Evolutionary conservation across 2,113 vertebrate species (phyloP).

Genomic region (Orycteropus afer): DNA sequence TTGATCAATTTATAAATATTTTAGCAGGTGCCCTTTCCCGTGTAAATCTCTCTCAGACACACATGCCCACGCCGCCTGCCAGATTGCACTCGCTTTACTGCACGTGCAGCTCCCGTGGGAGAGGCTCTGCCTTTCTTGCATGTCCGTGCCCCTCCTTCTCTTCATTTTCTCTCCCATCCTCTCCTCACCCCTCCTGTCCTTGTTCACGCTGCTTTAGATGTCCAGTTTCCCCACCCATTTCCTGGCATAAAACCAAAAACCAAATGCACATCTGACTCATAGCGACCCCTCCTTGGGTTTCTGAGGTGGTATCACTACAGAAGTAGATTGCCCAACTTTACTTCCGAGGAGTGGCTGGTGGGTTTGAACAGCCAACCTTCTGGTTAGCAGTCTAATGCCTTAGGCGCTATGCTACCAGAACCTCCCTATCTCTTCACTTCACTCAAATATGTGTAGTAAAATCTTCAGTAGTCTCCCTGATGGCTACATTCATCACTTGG

Average conservation of each 20-base stretch:
- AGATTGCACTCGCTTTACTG: not conserved
- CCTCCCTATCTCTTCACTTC: not conserved
- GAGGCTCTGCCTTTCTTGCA: not conserved
- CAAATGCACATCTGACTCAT: too few relatives aligned
- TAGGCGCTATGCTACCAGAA: too few relatives aligned
- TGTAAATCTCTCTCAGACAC: constrained; percentile 79
- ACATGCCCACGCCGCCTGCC: constrained; percentile 57
- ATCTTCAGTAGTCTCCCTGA: not conserved
- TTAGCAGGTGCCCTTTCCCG: constrained; percentile 83
- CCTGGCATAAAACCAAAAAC: not conserved
- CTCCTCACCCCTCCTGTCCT: not conserved
- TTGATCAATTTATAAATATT: constrained; percentile 88
- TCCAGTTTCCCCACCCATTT: not conserved
- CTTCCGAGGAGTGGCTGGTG: too few relatives aligned
- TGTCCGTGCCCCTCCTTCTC: fast-evolving
- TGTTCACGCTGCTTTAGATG: not conserved
- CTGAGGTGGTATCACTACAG: too few relatives aligned
- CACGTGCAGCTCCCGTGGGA: not conserved
- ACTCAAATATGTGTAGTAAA: not conserved
- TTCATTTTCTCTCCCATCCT: not conserved
- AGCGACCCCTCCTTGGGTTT: too few relatives aligned
- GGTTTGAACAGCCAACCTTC: too few relatives aligned
- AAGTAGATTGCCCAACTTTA: too few relatives aligned
- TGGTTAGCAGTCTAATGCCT: too few relatives aligned
- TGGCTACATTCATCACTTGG: not conserved